A percentile compares a stretch with the other conserved stretches of the same genome.
Evolutionary conservation across 2,888 invertebrate genomes (phyloP).

Genomic region (Amitus sp.): DNA sequence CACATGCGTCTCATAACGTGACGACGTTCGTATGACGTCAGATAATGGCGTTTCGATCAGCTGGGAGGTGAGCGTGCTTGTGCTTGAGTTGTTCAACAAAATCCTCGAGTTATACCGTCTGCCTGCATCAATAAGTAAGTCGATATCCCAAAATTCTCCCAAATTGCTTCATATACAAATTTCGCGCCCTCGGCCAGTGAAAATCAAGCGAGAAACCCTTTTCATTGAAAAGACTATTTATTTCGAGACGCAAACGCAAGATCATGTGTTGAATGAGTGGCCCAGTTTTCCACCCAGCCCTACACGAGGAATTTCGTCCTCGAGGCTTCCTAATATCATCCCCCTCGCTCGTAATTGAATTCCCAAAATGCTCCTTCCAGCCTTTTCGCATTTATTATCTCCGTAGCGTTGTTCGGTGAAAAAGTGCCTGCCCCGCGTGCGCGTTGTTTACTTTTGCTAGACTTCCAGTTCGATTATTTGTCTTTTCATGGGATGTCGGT

Average conservation of each 20-base stretch:
- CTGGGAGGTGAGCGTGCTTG: constrained; percentile 62
- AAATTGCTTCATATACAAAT: background rate
- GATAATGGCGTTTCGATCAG: constrained; percentile 64
- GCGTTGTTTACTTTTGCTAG: no score
- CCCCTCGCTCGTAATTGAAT: no score
- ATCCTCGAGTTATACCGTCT: constrained; percentile 56
- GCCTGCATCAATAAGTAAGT: constrained; percentile 60
- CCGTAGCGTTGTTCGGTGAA: no score
- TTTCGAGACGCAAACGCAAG: constrained; percentile 49
- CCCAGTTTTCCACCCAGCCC: constrained; percentile 32
- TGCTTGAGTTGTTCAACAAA: constrained; percentile 60
- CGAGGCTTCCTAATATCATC: no score
- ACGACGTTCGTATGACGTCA: constrained; percentile 54
- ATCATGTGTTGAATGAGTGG: constrained; percentile 48
- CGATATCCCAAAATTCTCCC: constrained; percentile 35
- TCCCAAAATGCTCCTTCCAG: no score
- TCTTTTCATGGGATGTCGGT: no score
- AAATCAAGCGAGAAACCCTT: background rate
- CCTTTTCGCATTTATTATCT: no score
- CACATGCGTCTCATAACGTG: constrained; percentile 16
- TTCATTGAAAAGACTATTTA: background rate
- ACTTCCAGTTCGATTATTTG: no score
- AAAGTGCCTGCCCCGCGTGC: no score
- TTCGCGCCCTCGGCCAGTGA: background rate
- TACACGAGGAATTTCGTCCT: no score